Evolutionary conservation across 2,888 invertebrate genomes (phyloP).

Genomic region (Anoplius nigerrimus): DNA sequence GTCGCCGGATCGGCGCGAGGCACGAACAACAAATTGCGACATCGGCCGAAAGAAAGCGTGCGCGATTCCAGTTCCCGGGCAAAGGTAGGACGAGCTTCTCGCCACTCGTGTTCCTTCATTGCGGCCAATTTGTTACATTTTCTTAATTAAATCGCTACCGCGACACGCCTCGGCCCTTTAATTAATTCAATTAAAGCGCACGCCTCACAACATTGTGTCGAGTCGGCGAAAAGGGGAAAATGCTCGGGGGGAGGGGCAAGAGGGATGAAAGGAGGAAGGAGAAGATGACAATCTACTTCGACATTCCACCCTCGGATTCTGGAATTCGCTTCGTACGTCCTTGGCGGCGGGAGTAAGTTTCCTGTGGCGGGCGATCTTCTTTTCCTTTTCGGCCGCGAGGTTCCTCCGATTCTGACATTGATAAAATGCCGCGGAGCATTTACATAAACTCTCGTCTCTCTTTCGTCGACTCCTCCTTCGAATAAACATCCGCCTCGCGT

Average conservation of each 20-base stretch:
- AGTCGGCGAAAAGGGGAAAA: too few species aligned
- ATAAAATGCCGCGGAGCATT: conserved; percentile 30
- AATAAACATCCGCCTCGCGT: conserved; percentile 40
- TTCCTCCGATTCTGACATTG: conserved; percentile 24
- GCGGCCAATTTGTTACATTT: conserved; percentile 23
- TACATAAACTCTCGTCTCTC: conserved; percentile 27
- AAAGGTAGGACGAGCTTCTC: too few species aligned
- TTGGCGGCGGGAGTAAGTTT: conserved; percentile 13
- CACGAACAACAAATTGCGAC: too few species aligned
- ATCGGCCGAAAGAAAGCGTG: too few species aligned
- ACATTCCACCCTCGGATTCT: conserved; percentile 5
- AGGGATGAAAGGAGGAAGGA: not conserved
- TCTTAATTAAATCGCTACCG: conserved; percentile 33
- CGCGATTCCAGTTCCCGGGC: too few species aligned
- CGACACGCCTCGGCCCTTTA: conserved; percentile 29
- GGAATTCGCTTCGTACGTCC: conserved; percentile 21
- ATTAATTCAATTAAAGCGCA: conserved; percentile 53
- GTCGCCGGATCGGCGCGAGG: too few species aligned
- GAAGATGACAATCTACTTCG: conserved; percentile 16
- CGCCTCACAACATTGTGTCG: too few species aligned
- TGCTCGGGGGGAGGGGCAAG: too few species aligned
- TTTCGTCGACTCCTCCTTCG: conserved; percentile 27
- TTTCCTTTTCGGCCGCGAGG: not conserved
- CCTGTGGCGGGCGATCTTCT: conserved; percentile 21
- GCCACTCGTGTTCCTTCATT: too few species aligned